phyloP scores from a whole-genome alignment of 2,113 vertebrate genomes.

The Nansenia antarctica region DNA sequence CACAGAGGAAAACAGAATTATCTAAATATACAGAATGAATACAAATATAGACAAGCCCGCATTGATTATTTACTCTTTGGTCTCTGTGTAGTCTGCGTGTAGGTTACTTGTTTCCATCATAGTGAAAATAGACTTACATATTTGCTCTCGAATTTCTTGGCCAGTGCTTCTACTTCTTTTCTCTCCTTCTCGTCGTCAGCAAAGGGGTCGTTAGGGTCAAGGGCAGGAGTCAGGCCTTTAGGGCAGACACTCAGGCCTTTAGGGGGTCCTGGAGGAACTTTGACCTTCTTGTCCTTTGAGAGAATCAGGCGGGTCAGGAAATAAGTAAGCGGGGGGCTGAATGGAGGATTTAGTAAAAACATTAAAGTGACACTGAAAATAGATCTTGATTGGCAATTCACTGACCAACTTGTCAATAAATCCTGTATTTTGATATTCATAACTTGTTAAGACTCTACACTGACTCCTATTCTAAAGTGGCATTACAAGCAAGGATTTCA shows the following conservation, averaged over 20 bases:
- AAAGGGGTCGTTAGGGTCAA: constrained; percentile 85
- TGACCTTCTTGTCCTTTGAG: constrained; percentile 60
- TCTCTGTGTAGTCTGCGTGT: not conserved
- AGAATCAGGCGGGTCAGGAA: not conserved
- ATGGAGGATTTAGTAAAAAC: not conserved
- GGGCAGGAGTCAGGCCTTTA: constrained; percentile 65
- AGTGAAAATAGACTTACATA: constrained; percentile 81
- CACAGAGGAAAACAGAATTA: not conserved
- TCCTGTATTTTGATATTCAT: too few relatives aligned
- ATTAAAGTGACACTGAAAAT: too few relatives aligned
- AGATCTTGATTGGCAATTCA: too few relatives aligned
- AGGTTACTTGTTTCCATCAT: not conserved
- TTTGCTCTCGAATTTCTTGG: constrained; percentile 97
- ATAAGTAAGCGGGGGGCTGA: not conserved
- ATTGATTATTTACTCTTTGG: too few relatives aligned
- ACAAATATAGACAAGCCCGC: not conserved
- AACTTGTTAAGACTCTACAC: too few relatives aligned
- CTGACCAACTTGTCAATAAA: too few relatives aligned
- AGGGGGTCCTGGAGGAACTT: constrained; percentile 62
- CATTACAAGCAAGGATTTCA: too few relatives aligned
- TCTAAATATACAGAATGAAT: not conserved
- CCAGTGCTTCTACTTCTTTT: constrained; percentile 89
- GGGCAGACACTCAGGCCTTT: constrained; percentile 66
- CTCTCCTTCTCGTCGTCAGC: constrained; percentile 87
- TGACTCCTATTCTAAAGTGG: too few relatives aligned